These are phyloP conservation scores for Cepaea nemoralis DNA, from an alignment of 1,140 invertebrate species.

Conservation along the genomic window DNA sequence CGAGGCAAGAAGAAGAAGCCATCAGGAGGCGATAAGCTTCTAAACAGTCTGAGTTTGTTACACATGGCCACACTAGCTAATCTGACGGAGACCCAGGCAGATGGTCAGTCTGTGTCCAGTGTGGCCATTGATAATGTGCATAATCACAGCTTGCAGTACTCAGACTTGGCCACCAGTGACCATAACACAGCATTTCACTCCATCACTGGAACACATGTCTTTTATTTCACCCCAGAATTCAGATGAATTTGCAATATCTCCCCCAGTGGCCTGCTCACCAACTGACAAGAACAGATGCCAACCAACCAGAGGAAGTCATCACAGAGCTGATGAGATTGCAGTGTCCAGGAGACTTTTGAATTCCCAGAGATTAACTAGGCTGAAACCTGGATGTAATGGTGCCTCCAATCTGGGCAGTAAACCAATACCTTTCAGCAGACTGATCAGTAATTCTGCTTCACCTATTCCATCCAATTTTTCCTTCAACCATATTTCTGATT, in stretches of 20 bases:
- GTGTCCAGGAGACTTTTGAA: not conserved
- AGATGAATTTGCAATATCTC: slow-evolving; percentile 55
- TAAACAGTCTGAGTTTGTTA: slow-evolving; percentile 62
- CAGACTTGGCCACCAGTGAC: slow-evolving; percentile 24
- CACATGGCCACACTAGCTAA: slow-evolving; percentile 67
- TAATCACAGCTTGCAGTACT: slow-evolving; percentile 18
- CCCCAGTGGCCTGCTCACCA: slow-evolving; percentile 63
- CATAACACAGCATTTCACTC: slow-evolving; percentile 48
- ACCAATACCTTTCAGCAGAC: slow-evolving; percentile 33
- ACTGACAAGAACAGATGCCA: slow-evolving; percentile 41
- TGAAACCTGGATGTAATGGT: slow-evolving; percentile 36
- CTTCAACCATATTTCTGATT: not conserved
- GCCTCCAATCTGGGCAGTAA: slow-evolving; percentile 20
- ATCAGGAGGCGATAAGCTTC: slow-evolving; percentile 49
- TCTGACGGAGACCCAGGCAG: slow-evolving; percentile 48
- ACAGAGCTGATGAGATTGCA: not conserved
- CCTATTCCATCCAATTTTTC: slow-evolving; percentile 29
- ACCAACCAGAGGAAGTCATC: not conserved
- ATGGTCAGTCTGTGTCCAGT: not conserved
- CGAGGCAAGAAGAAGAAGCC: slow-evolving; percentile 36
- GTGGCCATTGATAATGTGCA: not conserved
- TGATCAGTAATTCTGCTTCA: slow-evolving; percentile 25
- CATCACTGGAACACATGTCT: slow-evolving; percentile 62
- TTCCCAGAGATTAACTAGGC: not conserved
- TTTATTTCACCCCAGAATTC: slow-evolving; percentile 60